Evolutionary conservation across 2,888 invertebrate species (phyloP).

Genomic region (Agrotis puta): DNA sequence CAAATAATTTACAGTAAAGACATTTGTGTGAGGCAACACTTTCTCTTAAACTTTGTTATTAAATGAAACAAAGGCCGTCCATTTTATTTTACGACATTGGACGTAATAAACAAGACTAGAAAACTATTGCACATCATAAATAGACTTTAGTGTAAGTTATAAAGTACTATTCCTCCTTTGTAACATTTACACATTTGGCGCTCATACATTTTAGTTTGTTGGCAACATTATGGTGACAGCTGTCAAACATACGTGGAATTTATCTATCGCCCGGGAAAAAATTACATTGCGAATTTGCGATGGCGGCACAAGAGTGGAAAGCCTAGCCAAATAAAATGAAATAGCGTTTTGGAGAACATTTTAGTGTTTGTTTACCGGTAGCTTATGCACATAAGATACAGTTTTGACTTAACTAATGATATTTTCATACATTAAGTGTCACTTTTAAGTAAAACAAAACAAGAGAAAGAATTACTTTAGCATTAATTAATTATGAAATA

Average conservation of each 20-base stretch:
- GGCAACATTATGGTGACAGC: slow-evolving; percentile 28
- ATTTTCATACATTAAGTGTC: too few species aligned
- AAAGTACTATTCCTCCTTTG: not conserved
- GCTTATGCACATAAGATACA: too few species aligned
- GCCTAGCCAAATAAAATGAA: too few species aligned
- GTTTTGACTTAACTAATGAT: too few species aligned
- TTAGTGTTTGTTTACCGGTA: too few species aligned
- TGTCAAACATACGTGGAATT: slow-evolving; percentile 18
- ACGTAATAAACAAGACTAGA: not conserved
- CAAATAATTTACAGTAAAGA: slow-evolving; percentile 58
- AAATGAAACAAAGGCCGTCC: slow-evolving; percentile 34
- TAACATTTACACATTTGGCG: not conserved
- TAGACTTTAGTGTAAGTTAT: not conserved
- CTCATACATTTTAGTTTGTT: not conserved
- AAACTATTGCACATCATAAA: slow-evolving; percentile 7
- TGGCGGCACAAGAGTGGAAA: not conserved
- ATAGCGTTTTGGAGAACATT: too few species aligned
- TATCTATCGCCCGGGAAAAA: not conserved
- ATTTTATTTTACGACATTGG: slow-evolving; percentile 32
- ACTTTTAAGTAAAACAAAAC: not conserved
- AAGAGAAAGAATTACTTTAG: not conserved
- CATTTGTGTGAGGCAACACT: slow-evolving; percentile 48
- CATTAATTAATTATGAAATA: not conserved
- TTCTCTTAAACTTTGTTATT: slow-evolving; percentile 44
- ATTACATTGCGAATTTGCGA: too few species aligned